Evolutionary conservation across 2,888 invertebrate species (phyloP).

Genomic region (Tipula lateralis): DNA sequence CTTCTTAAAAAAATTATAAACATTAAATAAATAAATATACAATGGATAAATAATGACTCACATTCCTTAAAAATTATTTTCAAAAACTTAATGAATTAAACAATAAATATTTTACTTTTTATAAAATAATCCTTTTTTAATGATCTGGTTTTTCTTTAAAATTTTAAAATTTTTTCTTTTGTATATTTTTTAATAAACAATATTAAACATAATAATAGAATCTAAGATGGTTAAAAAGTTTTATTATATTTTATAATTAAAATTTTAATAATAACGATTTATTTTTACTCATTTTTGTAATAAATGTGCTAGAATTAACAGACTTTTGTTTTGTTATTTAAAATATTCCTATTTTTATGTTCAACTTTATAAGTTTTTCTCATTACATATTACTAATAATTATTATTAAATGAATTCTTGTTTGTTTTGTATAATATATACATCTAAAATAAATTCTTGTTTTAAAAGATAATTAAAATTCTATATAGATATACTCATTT

Average conservation of each 20-base stretch:
- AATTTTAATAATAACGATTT: constrained; percentile 12
- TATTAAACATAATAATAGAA: background rate
- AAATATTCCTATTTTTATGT: background rate
- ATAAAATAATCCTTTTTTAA: background rate
- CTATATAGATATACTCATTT: background rate
- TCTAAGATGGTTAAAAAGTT: background rate
- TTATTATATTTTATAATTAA: background rate
- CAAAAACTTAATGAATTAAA: background rate
- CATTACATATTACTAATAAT: background rate
- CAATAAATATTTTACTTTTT: background rate
- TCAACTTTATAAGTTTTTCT: background rate
- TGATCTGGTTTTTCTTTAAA: background rate
- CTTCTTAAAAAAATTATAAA: too few relatives aligned
- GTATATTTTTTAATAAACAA: background rate
- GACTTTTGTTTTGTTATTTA: background rate
- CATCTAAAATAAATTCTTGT: background rate
- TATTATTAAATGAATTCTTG: background rate
- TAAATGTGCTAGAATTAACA: background rate
- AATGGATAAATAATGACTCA: too few relatives aligned
- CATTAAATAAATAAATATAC: too few relatives aligned
- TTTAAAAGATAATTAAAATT: background rate
- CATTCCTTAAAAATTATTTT: too few relatives aligned
- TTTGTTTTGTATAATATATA: background rate
- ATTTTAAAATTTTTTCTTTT: background rate
- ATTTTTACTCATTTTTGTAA: background rate